Evolutionary conservation across 2,888 invertebrate genomes (phyloP), one percentile per base, ranked within the genome.

Genomic region (Palloptera scutellata): DNA sequence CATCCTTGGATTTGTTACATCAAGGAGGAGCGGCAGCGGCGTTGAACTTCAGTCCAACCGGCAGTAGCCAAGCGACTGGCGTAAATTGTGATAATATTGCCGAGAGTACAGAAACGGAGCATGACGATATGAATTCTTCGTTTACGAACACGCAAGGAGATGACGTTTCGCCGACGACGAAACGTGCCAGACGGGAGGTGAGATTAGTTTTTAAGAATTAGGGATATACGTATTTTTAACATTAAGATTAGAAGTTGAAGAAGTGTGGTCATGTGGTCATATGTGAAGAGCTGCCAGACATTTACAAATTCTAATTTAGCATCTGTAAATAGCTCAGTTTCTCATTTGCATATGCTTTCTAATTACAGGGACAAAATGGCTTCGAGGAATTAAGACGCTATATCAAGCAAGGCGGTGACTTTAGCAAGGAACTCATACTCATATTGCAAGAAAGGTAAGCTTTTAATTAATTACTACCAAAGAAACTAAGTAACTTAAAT

Each of bases 381-480:
- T 97, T 97, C 84, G 96, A 97, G 79, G 97, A 97, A 83, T 88
- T 97, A 60, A 89, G 96, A 67, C 90, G 94, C 74, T 95, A 95
- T 83, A 93, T 97, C 76, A 97, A 97, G 83, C 95, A 96, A 84
- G 96, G 97, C 52, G 94, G 95, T 58, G 96, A 97, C 83, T 95
- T 96, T 83, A 95, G 96, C 86, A 96, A 97, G 81, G 97, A 97
- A 81, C 87, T 97, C 62, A 90, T 95, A 8, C 87, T 90, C 55
- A 94, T 97, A 79, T 86, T 97, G 74, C 95, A 96, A 86, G 97
- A 97, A 87, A 93, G 97, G 96, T 96, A 86, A 84, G 83, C 1
- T 6, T 15, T 40, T 17, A 6, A 6, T 53, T 15, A 12, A 17
- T 41, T n/a, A 13, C 2, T 17, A 1, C 41, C 30, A 30, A 30